Conservation (phyloP, 2,113 vertebrate genomes). For the Fulmarus glacialis region DNA sequence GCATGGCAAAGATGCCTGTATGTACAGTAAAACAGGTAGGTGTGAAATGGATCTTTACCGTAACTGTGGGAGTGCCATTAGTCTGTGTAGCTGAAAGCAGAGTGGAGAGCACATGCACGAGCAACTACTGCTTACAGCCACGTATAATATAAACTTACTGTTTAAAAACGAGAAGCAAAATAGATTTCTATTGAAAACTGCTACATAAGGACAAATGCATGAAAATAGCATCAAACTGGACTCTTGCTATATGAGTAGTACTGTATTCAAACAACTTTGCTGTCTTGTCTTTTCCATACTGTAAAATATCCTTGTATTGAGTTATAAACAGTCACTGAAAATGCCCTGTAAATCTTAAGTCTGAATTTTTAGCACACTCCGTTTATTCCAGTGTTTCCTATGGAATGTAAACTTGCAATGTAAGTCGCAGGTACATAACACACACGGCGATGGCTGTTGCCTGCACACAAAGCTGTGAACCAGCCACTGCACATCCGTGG, state of each 20-base stretch:
- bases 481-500: fast-evolving
- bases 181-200: not conserved
- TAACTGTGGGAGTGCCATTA: fast-evolving
- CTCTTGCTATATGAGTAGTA: not conserved
- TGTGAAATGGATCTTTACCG: not conserved
- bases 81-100: not conserved
- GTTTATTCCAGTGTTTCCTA: not conserved
- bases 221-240: not conserved
- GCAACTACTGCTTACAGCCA: not conserved
- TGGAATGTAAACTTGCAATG: not conserved
- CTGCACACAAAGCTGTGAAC: not conserved
- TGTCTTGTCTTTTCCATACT: not conserved
- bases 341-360: not conserved
- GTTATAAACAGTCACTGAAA: not conserved
- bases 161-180: not conserved
- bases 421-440: not conserved
- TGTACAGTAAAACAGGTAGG: fast-evolving
- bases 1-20: fast-evolving
- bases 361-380: not conserved
- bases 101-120: fast-evolving
- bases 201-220: not conserved
- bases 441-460: fast-evolving
- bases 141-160: fast-evolving
- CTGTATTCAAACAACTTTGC: not conserved
- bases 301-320: not conserved